These are phyloP conservation scores for Pygocentrus nattereri DNA, from an alignment of 2,797 vertebrate species.

Conservation along the genomic window DNA sequence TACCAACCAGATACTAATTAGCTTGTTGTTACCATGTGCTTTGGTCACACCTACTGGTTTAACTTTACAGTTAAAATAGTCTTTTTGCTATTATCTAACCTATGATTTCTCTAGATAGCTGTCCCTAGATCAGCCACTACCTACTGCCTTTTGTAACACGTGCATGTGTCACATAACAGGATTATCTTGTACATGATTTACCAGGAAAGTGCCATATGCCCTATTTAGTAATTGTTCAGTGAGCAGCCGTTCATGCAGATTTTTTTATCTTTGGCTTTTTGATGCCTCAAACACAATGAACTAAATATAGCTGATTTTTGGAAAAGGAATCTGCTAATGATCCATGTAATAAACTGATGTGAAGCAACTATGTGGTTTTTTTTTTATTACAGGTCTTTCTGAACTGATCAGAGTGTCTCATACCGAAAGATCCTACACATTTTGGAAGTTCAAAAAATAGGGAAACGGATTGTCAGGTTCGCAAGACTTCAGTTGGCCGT, in stretches of 20 bases:
- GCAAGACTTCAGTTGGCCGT: not conserved
- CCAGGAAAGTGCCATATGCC: slow-evolving; percentile 15
- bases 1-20: not conserved
- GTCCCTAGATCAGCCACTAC: not conserved
- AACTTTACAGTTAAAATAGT: not conserved
- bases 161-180: slow-evolving; percentile 10
- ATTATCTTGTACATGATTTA: slow-evolving; percentile 30
- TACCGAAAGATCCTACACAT: not conserved
- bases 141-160: not conserved
- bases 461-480: not conserved
- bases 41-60: not conserved
- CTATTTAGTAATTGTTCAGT: slow-evolving; percentile 29
- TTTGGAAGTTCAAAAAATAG: not conserved
- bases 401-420: not conserved
- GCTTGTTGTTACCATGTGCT: not conserved
- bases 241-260: slow-evolving; percentile 14
- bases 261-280: slow-evolving; percentile 22
- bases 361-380: not conserved
- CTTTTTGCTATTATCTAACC: not conserved
- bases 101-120: not conserved
- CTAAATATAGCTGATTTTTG: slow-evolving; percentile 18
- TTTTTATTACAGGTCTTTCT: not conserved
- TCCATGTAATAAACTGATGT: not conserved
- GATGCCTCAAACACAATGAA: slow-evolving; percentile 20
- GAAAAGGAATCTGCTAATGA: not conserved